Evolutionary conservation across 2,113 vertebrate species (phyloP), one percentile per base, ranked within the genome.

Genomic region (Dissostichus mawsoni): DNA sequence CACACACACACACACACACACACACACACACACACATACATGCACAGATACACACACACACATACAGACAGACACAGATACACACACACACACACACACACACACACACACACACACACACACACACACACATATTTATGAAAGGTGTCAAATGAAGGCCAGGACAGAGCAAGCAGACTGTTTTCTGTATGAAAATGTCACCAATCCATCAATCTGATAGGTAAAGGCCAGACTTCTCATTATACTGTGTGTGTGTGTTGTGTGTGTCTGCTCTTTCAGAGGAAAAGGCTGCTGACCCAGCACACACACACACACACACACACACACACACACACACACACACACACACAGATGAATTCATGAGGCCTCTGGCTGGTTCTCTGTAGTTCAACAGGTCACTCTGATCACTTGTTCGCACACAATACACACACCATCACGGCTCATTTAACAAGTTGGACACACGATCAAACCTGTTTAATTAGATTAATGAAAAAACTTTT

Each of bases 141-240:
- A 44, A 77, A 84, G 81, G 62, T 69, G 75, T 47, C 59, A 75
- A 77, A 80, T 69, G 73, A 79, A 75, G 77, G 82, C 68, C 72
- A 73, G 77, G 62, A 18, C 65, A 47, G 78, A 67, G 18, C 20
- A 20, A 76, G 63, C 84, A n/a, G 69, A 68, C 55, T 76, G 79
- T 76, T 90, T 90, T 75, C 88, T 86, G 74, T 74, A 75, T 51
- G 76, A 81, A 92, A 90, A 92, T 92, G 89, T 90, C 87, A 90
- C 76, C 85, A 82, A 85, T 90, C 85, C 87, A 89, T 92, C 89
- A 92, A 71, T 79, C 74, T 83, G 85, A 90, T 74, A 44, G 85
- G 81, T 86, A 89, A 92, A 90, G 90, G 90, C 88, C 88, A 92
- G 76, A 56, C 77, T 33, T 25, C 78, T 87, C 82, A 87, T 87